Evolutionary conservation across 1,140 invertebrate species (phyloP).

Genomic region (Gonatopus flavifemur): DNA sequence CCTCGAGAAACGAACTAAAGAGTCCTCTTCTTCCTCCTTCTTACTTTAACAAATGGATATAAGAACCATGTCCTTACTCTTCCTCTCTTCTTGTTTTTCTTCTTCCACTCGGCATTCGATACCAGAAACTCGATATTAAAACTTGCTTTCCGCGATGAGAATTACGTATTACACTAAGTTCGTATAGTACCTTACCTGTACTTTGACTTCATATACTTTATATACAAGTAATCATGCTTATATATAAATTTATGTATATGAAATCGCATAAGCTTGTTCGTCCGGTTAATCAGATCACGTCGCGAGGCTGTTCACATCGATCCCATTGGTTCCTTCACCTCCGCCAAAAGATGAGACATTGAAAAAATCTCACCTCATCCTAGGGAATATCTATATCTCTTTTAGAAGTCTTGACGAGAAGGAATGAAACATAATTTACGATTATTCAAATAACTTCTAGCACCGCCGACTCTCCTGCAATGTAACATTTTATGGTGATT

Average conservation of each 20-base stretch:
- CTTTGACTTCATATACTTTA: no score
- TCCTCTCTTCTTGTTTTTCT: constrained; percentile 4
- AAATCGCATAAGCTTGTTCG: constrained; percentile 39
- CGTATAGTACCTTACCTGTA: constrained; percentile 41
- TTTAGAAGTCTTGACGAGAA: no score
- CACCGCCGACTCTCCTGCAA: neutral
- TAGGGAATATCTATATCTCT: neutral
- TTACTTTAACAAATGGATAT: constrained; percentile 2
- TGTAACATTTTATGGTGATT: neutral
- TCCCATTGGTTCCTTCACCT: neutral
- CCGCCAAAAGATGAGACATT: no score
- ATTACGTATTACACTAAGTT: constrained; percentile 43
- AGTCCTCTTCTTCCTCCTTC: constrained; percentile 16
- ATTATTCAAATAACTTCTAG: neutral
- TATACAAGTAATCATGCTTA: no score
- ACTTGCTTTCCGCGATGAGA: constrained; percentile 46
- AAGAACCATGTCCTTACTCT: constrained; percentile 6
- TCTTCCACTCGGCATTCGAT: constrained; percentile 39
- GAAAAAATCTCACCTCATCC: neutral
- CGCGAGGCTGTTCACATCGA: constrained; percentile 40
- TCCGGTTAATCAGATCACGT: constrained; percentile 47
- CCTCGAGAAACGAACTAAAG: constrained; percentile 27
- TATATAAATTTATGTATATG: constrained; percentile 22
- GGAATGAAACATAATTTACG: neutral
- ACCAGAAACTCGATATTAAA: constrained; percentile 56